Evolutionary conservation across 1,140 invertebrate species (phyloP).

Genomic region (Brachionus rotundiformis): DNA sequence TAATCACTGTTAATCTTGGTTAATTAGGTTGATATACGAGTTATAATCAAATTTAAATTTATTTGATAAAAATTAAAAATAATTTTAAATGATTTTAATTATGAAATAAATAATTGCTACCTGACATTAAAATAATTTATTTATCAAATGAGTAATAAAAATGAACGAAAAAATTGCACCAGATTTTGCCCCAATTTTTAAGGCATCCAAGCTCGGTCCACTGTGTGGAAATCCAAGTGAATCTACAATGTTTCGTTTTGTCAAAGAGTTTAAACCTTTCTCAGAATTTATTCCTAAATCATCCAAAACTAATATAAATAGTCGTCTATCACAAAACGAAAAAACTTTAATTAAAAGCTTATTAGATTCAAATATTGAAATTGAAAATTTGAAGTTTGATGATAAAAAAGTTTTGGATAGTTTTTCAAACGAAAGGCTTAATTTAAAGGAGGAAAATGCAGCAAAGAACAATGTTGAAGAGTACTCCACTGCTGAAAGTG

Average conservation of each 20-base stretch:
- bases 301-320: not conserved
- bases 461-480: no score
- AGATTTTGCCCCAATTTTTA: not conserved
- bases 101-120: not conserved
- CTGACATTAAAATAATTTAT: slow-evolving; percentile 15
- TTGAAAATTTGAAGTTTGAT: not conserved
- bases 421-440: not conserved
- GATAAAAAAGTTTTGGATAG: not conserved
- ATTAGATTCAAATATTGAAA: not conserved
- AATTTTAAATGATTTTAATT: not conserved
- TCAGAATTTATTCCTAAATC: not conserved
- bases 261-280: slow-evolving; percentile 9
- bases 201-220: not conserved
- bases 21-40: no score
- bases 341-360: not conserved
- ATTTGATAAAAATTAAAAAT: not conserved
- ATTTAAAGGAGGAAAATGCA: not conserved
- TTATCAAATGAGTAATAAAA: not conserved
- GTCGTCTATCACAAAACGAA: not conserved
- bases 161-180: not conserved
- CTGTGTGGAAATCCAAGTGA: not conserved
- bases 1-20: no score
- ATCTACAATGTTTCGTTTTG: slow-evolving; percentile 8
- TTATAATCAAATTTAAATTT: no score
- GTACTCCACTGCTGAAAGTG: slow-evolving; percentile 7